Conservation (phyloP, 1,140 invertebrate genomes). For the Micrasema minimum region DNA sequence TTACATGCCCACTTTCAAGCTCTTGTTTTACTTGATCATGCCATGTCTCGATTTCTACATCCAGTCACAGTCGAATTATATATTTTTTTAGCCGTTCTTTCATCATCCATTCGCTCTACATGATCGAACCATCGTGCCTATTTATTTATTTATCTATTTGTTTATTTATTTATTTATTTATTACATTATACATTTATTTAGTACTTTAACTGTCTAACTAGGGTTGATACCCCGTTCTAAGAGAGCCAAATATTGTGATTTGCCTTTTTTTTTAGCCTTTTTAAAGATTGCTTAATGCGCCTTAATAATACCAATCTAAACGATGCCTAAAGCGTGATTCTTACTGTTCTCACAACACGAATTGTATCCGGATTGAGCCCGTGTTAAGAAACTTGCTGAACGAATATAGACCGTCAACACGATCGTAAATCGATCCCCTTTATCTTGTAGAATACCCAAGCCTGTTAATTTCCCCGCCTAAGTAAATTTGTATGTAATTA, state of each 20-base stretch:
- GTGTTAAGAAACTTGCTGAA: constrained; percentile 25
- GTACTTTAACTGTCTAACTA: no score
- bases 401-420: constrained; percentile 35
- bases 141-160: no score
- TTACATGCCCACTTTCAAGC: no score
- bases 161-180: no score
- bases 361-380: constrained; percentile 1
- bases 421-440: constrained; percentile 51
- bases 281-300: not conserved
- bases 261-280: not conserved
- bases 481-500: constrained; percentile 55
- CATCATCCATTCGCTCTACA: no score
- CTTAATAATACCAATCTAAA: constrained; percentile 3
- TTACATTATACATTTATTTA: no score
- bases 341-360: constrained; percentile 1
- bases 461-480: constrained; percentile 51
- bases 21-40: no score
- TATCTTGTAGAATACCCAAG: constrained; percentile 43
- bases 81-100: no score
- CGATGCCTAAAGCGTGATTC: constrained; percentile 15
- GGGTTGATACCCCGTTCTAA: no score
- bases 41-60: no score
- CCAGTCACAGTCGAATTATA: no score
- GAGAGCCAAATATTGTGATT: not conserved
- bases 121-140: no score